A percentile compares a stretch with the other conserved stretches of the same genome.
phyloP scores from a whole-genome alignment of 2,113 vertebrate genomes.

The Pomatostomus ruficeps region DNA sequence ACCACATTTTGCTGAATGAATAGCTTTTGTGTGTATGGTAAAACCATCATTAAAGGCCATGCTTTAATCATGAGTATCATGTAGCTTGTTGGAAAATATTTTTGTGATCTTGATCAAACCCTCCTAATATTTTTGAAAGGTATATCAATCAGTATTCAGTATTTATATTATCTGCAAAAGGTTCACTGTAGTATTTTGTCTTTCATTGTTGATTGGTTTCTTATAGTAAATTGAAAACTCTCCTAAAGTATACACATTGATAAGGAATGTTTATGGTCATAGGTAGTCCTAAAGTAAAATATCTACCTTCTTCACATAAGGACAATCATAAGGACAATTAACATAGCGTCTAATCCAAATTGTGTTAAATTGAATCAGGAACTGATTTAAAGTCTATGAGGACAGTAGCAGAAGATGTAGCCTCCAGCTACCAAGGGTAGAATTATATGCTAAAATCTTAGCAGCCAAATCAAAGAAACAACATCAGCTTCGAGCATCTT shows the following conservation, averaged over 20 bases:
- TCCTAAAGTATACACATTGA: neutral
- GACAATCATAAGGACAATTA: neutral
- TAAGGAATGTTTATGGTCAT: neutral
- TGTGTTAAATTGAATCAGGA: neutral
- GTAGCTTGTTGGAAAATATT: neutral
- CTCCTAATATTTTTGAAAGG: neutral
- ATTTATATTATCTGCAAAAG: neutral
- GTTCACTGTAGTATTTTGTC: neutral
- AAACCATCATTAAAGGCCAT: neutral
- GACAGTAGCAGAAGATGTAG: neutral
- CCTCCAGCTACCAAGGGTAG: neutral
- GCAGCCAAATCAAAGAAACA: neutral
- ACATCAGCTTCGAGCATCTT: neutral
- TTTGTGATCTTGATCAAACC: neutral
- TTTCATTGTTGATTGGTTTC: neutral
- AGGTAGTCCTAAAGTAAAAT: neutral
- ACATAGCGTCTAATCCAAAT: neutral
- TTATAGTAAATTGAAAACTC: neutral
- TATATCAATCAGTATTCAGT: neutral
- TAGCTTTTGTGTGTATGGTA: neutral
- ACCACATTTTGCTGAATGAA: slow-evolving; percentile 22
- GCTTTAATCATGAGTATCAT: neutral
- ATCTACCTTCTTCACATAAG: neutral
- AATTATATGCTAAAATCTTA: neutral
- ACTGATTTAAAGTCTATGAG: neutral